These are phyloP conservation scores for Lindbergichthys nudifrons DNA, from an alignment of 2,797 vertebrate species.

Conservation along the genomic window DNA sequence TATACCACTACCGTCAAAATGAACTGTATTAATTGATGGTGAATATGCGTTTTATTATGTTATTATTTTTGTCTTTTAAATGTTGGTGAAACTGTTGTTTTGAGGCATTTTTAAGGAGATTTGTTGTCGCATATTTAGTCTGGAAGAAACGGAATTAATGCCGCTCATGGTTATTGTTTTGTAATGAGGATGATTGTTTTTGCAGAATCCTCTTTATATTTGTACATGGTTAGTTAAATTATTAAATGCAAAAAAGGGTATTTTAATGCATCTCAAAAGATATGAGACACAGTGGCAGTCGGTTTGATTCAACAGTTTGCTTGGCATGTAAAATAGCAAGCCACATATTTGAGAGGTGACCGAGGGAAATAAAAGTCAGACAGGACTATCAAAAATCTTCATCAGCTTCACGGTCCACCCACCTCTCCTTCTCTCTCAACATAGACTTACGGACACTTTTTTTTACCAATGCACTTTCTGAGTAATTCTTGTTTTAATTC, in stretches of 20 bases:
- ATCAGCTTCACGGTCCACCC: constrained; percentile 8
- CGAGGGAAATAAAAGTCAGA: constrained; percentile 36
- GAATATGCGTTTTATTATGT: background rate
- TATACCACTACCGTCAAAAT: background rate
- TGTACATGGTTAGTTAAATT: background rate
- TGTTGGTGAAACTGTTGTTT: background rate
- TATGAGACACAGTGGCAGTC: background rate
- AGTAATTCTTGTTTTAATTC: background rate
- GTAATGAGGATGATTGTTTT: background rate
- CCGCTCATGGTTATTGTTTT: background rate
- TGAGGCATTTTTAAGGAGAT: background rate
- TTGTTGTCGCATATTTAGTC: background rate
- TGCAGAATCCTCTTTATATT: background rate
- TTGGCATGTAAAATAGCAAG: constrained; percentile 5
- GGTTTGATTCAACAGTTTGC: constrained; percentile 46
- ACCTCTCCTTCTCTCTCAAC: background rate
- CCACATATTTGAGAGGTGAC: background rate
- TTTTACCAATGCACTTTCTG: background rate
- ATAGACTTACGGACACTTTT: background rate
- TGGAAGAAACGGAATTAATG: background rate
- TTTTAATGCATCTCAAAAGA: background rate
- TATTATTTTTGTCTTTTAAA: background rate
- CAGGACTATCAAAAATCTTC: constrained; percentile 45
- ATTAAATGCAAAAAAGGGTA: background rate
- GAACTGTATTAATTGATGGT: background rate